Base-by-base conservation (phyloP, 2,113 vertebrate genomes). In the Gymnogyps californianus region DNA sequence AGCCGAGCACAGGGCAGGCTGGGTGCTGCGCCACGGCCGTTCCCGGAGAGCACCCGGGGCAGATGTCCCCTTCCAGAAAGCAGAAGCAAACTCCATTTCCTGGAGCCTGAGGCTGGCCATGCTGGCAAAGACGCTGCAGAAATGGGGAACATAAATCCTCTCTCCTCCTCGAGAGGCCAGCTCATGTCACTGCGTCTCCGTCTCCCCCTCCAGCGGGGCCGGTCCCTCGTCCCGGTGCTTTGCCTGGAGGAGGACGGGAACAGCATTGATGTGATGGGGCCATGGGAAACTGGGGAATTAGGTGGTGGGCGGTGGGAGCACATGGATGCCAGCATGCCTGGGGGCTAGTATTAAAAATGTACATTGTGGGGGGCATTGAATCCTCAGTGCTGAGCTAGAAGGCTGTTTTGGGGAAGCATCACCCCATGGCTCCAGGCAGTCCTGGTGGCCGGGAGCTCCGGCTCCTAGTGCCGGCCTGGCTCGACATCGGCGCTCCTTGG, bases 61-160 rank as follows among this genome's bases (percentile, higher is more conserved):
- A 36, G 58, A 16, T 81, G 64, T 83, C 55, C 31, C 13, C 46
- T 74, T 65, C 38, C 76, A 71, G 74, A 91, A 96, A 96, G 91
- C 94, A 91, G 96, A 96, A 96, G 94, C 66, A 40, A 89, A 59
- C 62, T 72, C 17, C 6, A 9, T 89, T 95, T 91, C 84, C 89
- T 49, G 74, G 14, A 76, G 93, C 75, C 47, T 1, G 18, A 67
- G 91, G 61, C 80, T 66, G 75, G 55, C 57, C 5, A 9, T 1
- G 29, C 82, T 76, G 74, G 81, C 57, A 76, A 77, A 88, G n/a
- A 55, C 3, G 0, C n/a, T 83, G 61, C 76, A 83, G 65, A 95
- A 96, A 95, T 87, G 40, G 62, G 93, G 95, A 97, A 96, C 74
- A 93, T 89, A 97, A 93, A 87, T 83, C 67, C 10, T 57, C 47